Conservation (phyloP, 2,113 vertebrate genomes). For the Felis chaus region DNA sequence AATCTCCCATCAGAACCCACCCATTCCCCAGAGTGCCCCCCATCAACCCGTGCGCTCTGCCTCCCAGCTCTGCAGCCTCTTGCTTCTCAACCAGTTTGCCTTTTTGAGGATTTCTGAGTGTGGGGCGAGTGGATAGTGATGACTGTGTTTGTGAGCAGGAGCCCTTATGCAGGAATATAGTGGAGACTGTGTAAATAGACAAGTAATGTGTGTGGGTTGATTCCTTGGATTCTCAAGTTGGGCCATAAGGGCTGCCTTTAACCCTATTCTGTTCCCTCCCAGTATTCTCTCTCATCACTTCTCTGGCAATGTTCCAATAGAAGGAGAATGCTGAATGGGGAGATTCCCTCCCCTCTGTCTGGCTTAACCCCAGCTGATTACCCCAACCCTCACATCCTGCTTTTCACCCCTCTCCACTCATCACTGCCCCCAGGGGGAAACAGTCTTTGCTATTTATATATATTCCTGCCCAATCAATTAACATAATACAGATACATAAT, state of each 20-base stretch:
- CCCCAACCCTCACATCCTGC: background rate
- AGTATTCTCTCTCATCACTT: background rate
- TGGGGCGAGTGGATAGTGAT: background rate
- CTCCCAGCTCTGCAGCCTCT: background rate
- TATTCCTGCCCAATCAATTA: constrained; percentile 63
- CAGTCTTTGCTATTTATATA: constrained; percentile 40
- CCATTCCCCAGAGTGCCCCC: background rate
- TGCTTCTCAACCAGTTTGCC: constrained; percentile 9
- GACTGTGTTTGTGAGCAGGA: background rate
- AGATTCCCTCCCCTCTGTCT: background rate
- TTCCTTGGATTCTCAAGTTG: constrained; percentile 27
- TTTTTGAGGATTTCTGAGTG: constrained; percentile 42
- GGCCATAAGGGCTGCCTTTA: constrained; percentile 34
- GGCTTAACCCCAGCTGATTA: background rate
- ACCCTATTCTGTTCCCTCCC: constrained; percentile 1
- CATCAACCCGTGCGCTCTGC: background rate
- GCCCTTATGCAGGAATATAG: constrained; percentile 36
- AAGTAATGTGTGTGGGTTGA: constrained; percentile 1
- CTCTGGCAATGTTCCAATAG: background rate
- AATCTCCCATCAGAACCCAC: background rate
- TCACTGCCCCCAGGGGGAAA: background rate
- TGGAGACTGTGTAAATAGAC: constrained; percentile 1
- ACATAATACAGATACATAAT: constrained; percentile 42
- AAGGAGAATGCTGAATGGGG: background rate
- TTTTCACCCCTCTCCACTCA: background rate